Percentiles rank a stretch among this genome's conserved stretches.
Conservation (phyloP, 2,888 invertebrate genomes). For the Elysia crispata region DNA sequence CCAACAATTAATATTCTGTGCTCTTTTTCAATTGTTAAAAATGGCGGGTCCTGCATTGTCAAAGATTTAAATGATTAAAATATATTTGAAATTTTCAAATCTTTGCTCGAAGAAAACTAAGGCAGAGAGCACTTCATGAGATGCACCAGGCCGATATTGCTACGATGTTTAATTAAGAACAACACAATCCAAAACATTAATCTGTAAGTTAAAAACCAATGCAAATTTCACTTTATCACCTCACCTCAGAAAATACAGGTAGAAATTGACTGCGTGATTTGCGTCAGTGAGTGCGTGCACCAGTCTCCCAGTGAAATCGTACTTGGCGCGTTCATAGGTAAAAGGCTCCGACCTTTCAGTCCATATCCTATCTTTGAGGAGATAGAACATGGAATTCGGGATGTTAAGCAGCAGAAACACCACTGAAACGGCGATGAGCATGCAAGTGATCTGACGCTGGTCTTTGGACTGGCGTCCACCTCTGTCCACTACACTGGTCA, state of each 20-base stretch:
- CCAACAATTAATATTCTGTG: too few species aligned
- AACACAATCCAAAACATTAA: too few species aligned
- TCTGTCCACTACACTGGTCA: constrained; percentile 56
- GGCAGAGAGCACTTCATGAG: too few species aligned
- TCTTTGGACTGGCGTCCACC: constrained; percentile 58
- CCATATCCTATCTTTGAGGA: constrained; percentile 54
- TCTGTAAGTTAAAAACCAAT: too few species aligned
- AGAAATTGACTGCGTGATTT: constrained; percentile 48
- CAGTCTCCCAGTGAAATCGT: constrained; percentile 26
- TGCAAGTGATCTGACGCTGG: constrained; percentile 67
- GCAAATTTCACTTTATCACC: too few species aligned
- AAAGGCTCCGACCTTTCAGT: not conserved
- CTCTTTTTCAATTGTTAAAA: too few species aligned
- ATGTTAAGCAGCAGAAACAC: constrained; percentile 63
- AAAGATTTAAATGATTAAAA: too few species aligned
- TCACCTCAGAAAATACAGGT: constrained; percentile 47
- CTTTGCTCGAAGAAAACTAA: too few species aligned
- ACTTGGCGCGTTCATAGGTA: constrained; percentile 53
- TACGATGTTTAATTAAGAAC: too few species aligned
- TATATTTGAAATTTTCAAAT: too few species aligned
- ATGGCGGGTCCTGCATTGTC: too few species aligned
- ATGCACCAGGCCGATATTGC: too few species aligned
- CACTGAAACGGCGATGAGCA: constrained; percentile 65
- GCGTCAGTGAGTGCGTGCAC: constrained; percentile 34
- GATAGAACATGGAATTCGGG: constrained; percentile 66